Base-by-base conservation (phyloP, 2,113 vertebrate genomes). In the Leptocoma aspasia region DNA sequence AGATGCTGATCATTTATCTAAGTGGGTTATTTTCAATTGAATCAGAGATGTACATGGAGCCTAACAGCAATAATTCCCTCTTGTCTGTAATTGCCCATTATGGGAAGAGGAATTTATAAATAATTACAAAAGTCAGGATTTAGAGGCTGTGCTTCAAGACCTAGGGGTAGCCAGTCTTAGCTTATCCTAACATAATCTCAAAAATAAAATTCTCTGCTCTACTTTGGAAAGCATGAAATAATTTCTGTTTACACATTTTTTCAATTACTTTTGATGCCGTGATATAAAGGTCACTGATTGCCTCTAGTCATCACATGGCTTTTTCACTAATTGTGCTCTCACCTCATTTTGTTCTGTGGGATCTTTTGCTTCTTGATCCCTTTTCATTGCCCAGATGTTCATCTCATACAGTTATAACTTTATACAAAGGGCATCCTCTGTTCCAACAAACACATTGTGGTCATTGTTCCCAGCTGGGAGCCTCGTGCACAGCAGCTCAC, bases 281-380 rank as follows among this genome's bases (percentile, higher is more conserved):
- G 85, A 82, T 95, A 82, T 31, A 92, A 96, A 96, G 94, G 95
- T 95, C 90, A 78, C 53, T 23, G 92, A 13, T 72, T 71, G 93
- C 95, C 93, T 89, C 13, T 65, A 47, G 96, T 45, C 94, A 84
- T 92, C 82, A 84, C 80, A 27, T 49, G 77, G 80, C 80, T 81
- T 82, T 85, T 82, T 90, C 86, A 45, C 90, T 95, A 89, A 94
- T 90, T 75, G 76, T 92, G 82, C 65, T 5, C 93, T 89, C 72
- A 68, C 28, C 2, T 94, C 72, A 61, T 68, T 89, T 91, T 84
- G 65, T 93, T 96, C 68, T 86, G 37, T 86, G 80, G 82, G 69
- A 85, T 92, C 79, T 86, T 86, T 93, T 77, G 45, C 90, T 84
- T 97, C 91, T 91, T 95, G 85, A 82, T 96, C 78, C 92, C 85